Evolutionary conservation across 1,140 invertebrate genomes (phyloP).

Genomic region (Nixonia krombeini): DNA sequence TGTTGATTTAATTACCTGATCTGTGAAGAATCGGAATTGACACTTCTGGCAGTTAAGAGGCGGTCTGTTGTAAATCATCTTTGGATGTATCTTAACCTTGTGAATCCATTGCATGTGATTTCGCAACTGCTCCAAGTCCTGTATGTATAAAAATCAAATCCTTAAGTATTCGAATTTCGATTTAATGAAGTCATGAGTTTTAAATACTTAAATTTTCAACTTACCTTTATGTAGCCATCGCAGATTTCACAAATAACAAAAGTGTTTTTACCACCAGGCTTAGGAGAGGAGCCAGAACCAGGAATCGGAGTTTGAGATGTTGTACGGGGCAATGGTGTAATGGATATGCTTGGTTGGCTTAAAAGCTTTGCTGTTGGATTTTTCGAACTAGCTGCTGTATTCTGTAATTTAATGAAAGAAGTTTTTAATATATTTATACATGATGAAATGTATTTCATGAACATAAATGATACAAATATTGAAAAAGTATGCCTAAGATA

Average conservation of each 20-base stretch:
- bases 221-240: constrained; percentile 94
- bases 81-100: constrained; percentile 96
- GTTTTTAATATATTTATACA: not conserved
- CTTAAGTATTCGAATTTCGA: too few species aligned
- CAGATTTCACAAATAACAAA: constrained; percentile 97
- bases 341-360: constrained; percentile 90
- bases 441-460: too few species aligned
- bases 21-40: constrained; percentile 89
- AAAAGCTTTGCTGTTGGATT: constrained; percentile 73
- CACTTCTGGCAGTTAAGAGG: constrained; percentile 97
- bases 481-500: too few species aligned
- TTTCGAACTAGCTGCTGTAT: constrained; percentile 68
- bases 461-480: too few species aligned
- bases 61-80: constrained; percentile 95
- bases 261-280: constrained; percentile 78
- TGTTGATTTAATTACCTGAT: constrained; percentile 69
- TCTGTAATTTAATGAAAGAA: constrained; percentile 62
- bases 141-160: too few species aligned
- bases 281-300: constrained; percentile 67
- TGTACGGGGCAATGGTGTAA: constrained; percentile 86
- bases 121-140: constrained; percentile 90
- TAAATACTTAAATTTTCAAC: too few species aligned
- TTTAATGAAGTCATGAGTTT: too few species aligned
- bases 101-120: constrained; percentile 98
- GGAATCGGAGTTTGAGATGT: constrained; percentile 68